phyloP scores from a whole-genome alignment of 2,888 invertebrate genomes.

The Sclerodermus sp. region DNA sequence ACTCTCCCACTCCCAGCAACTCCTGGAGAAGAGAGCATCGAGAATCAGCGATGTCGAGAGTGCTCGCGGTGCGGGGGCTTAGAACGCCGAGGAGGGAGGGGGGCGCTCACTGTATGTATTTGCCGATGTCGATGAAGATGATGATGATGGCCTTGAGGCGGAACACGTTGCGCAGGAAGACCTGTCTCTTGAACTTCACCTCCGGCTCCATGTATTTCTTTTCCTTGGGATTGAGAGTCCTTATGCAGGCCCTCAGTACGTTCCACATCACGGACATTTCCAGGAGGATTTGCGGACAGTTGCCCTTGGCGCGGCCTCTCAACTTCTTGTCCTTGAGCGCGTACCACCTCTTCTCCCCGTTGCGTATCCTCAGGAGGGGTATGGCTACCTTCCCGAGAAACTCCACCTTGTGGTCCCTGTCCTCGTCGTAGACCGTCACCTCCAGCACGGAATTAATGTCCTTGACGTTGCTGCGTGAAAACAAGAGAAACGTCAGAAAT shows the following conservation, averaged over 20 bases:
- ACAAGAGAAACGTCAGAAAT: too few relatives aligned
- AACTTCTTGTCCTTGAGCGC: constrained; percentile 95
- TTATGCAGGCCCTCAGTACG: constrained; percentile 86
- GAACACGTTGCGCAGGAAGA: constrained; percentile 92
- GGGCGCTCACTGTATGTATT: constrained; percentile 81
- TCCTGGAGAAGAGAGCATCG: too few relatives aligned
- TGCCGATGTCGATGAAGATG: constrained; percentile 85
- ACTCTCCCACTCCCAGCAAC: constrained; percentile 97
- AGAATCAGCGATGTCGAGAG: not conserved
- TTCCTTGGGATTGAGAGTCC: constrained; percentile 93
- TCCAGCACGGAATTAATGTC: constrained; percentile 95
- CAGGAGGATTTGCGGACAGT: constrained; percentile 83
- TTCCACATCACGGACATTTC: constrained; percentile 94
- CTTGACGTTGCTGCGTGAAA: constrained; percentile 75
- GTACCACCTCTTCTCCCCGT: constrained; percentile 94
- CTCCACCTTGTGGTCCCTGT: constrained; percentile 96
- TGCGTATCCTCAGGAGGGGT: constrained; percentile 82
- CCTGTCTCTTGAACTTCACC: constrained; percentile 91
- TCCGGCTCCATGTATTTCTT: constrained; percentile 94
- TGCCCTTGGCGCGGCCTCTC: constrained; percentile 86
- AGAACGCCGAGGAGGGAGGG: too few relatives aligned
- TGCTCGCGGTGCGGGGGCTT: too few relatives aligned
- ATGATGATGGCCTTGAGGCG: constrained; percentile 87
- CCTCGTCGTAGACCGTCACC: constrained; percentile 96
- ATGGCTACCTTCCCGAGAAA: constrained; percentile 92